Percentiles rank a stretch among this genome's conserved stretches.
These are phyloP conservation scores for Cryptocephalus moraei DNA, from an alignment of 2,888 invertebrate species.

Conservation along the genomic window DNA sequence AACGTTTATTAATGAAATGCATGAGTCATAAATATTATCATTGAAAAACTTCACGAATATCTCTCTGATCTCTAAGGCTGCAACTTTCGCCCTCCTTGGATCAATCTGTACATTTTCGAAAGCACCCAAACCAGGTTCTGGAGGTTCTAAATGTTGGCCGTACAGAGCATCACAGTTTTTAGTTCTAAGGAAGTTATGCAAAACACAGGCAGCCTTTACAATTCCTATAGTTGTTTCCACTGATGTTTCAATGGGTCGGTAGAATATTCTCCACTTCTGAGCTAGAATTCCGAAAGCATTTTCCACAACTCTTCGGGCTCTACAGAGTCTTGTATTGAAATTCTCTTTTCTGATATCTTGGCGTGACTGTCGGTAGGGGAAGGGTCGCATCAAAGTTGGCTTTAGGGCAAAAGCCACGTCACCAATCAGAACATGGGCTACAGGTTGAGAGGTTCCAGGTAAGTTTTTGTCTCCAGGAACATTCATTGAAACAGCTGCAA, in stretches of 20 bases:
- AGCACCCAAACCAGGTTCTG: background rate
- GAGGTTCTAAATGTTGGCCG: background rate
- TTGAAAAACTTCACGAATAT: too few relatives aligned
- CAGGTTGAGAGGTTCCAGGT: conserved; percentile 7
- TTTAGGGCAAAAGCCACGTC: conserved; percentile 14
- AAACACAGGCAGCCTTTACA: conserved; percentile 12
- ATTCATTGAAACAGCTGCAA: background rate
- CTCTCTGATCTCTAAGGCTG: too few relatives aligned
- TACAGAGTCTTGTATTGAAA: conserved; percentile 12
- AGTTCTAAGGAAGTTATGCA: conserved; percentile 13
- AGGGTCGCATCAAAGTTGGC: conserved; percentile 15
- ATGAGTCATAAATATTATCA: too few relatives aligned
- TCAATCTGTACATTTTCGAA: conserved; percentile 4
- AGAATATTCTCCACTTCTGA: conserved; percentile 15
- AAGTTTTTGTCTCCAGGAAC: conserved; percentile 9
- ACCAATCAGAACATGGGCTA: conserved; percentile 15
- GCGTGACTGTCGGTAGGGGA: conserved; percentile 13
- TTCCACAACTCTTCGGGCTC: conserved; percentile 11
- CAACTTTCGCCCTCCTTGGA: conserved; percentile 6
- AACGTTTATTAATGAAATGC: too few relatives aligned
- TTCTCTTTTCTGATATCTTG: conserved; percentile 12
- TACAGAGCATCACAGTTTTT: conserved; percentile 8
- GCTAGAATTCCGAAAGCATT: conserved; percentile 18
- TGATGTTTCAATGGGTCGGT: conserved; percentile 14
- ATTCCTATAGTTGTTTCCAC: conserved; percentile 10